Evolutionary conservation across 2,113 vertebrate genomes (phyloP).

Genomic region (Theristicus caerulescens): DNA sequence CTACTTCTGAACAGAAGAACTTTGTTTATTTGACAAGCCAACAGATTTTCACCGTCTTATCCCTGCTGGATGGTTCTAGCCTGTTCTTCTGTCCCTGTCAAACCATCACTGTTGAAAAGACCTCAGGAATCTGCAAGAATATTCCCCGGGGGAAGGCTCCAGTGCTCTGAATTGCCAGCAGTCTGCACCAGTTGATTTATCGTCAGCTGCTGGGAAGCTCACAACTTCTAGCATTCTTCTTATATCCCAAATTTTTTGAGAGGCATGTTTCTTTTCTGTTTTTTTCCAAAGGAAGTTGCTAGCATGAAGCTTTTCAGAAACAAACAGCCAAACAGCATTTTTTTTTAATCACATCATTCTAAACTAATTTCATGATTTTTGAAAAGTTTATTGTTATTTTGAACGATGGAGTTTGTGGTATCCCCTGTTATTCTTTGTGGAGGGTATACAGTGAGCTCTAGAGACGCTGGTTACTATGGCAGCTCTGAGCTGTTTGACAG

Average conservation of each 20-base stretch:
- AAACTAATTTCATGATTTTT: neutral
- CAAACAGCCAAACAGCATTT: neutral
- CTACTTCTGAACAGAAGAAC: neutral
- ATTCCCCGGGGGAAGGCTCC: neutral
- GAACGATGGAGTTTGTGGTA: neutral
- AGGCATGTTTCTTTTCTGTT: neutral
- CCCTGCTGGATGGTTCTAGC: neutral
- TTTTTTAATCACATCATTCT: neutral
- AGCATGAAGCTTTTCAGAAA: neutral
- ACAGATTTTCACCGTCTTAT: neutral
- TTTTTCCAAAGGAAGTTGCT: neutral
- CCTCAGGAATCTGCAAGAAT: neutral
- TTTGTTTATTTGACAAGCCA: neutral
- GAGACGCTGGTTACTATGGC: slow-evolving; percentile 47
- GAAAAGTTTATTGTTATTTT: neutral
- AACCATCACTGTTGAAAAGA: neutral
- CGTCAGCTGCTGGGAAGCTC: neutral
- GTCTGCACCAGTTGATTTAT: slow-evolving; percentile 3
- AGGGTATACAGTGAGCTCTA: neutral
- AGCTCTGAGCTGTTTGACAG: slow-evolving; percentile 39
- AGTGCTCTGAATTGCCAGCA: neutral
- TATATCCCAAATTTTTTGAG: neutral
- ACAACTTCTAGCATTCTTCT: neutral
- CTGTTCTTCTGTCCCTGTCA: neutral
- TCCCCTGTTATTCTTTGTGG: neutral